Conservation (phyloP, 2,888 invertebrate species). For the Belgica antarctica region DNA sequence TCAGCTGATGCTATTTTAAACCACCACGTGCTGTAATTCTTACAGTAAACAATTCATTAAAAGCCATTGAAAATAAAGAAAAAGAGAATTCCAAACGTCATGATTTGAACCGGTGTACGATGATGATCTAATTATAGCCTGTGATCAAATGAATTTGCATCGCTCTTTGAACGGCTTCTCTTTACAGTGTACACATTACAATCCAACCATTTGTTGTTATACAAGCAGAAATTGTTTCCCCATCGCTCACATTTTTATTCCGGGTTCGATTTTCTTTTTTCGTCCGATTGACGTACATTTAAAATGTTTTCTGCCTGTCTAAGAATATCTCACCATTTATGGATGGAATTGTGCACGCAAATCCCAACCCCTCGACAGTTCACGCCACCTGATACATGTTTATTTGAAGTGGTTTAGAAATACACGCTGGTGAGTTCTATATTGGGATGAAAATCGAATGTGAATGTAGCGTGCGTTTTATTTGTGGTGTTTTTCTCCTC, state of each 20-base stretch:
- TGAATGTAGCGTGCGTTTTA: not conserved
- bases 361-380: not conserved
- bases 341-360: not conserved
- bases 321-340: not conserved
- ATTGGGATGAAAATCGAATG: too few species aligned
- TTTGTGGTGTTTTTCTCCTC: not conserved
- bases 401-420: not conserved
- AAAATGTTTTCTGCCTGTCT: not conserved
- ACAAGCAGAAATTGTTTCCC: not conserved
- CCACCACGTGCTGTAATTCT: not conserved
- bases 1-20: not conserved
- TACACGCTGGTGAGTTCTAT: too few species aligned
- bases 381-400: not conserved
- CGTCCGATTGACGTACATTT: not conserved
- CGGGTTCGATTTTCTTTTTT: slow-evolving; percentile 4
- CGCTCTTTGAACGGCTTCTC: not conserved
- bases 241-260: not conserved
- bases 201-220: not conserved
- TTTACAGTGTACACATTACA: not conserved
- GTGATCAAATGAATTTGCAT: slow-evolving; percentile 20
- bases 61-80: too few species aligned
- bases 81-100: slow-evolving; percentile 2
- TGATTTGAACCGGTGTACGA: not conserved
- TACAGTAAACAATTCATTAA: not conserved
- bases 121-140: slow-evolving; percentile 9